Percentiles rank a stretch among this genome's conserved stretches.
These are phyloP conservation scores for Phyllopteryx taeniolatus DNA, from an alignment of 2,113 vertebrate species.

Conservation along the genomic window DNA sequence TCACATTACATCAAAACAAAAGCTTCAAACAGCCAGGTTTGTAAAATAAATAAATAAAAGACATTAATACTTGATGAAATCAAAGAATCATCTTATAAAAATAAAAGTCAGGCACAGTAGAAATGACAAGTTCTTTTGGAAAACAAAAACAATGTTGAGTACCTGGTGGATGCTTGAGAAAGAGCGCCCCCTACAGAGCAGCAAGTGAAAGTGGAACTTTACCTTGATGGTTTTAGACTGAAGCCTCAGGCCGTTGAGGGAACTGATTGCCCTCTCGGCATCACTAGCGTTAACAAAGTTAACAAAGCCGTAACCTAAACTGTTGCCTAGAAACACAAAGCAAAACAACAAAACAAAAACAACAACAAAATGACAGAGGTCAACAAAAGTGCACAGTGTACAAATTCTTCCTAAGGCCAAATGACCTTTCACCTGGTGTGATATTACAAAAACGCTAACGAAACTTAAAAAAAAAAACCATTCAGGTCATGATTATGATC, in stretches of 20 bases:
- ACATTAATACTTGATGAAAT: conserved; percentile 12
- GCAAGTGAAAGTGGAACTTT: conserved; percentile 74
- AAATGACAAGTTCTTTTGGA: conserved; percentile 32
- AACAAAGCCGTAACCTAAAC: conserved; percentile 99
- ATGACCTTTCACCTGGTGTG: conserved; percentile 4
- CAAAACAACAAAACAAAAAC: conserved; percentile 74
- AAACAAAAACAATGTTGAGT: conserved; percentile 41
- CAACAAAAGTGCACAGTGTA: conserved; percentile 15
- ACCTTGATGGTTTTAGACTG: conserved; percentile 99
- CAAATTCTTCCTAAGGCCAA: conserved; percentile 10
- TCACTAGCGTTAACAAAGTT: conserved; percentile 98
- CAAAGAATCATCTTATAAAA: conserved; percentile 44
- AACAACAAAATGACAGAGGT: conserved; percentile 46
- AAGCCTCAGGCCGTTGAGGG: conserved; percentile 97
- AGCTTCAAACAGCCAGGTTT: conserved; percentile 34
- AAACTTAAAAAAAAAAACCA: too few relatives aligned
- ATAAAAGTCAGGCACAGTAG: conserved; percentile 39
- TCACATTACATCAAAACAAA: conserved; percentile 41
- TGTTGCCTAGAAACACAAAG: conserved; percentile 84
- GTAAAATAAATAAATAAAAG: not conserved
- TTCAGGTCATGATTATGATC: too few relatives aligned
- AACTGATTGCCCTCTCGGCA: conserved; percentile 98
- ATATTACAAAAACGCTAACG: not conserved
- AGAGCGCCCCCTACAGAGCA: conserved; percentile 60
- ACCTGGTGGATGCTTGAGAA: conserved; percentile 55